These are phyloP conservation scores for Grantiella picta DNA, from an alignment of 2,113 vertebrate genomes.

Conservation along the genomic window DNA sequence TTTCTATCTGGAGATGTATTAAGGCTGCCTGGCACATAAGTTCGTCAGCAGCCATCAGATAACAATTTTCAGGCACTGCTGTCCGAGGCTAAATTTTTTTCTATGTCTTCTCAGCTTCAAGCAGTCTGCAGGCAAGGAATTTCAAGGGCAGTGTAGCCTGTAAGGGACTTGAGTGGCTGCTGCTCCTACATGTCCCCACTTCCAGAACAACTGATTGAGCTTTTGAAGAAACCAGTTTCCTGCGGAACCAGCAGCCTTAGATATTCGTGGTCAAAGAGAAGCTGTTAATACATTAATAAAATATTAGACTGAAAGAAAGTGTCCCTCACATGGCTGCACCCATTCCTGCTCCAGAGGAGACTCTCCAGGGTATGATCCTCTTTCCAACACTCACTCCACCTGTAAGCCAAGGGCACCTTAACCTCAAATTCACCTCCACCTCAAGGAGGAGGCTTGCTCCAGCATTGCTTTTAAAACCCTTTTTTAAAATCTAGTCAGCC, in stretches of 20 bases:
- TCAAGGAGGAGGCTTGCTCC: background rate
- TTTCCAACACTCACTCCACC: background rate
- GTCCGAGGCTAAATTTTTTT: background rate
- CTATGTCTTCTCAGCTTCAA: background rate
- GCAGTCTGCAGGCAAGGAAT: background rate
- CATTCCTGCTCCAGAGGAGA: background rate
- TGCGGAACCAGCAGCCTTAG: background rate
- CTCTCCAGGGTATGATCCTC: background rate
- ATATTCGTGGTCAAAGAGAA: background rate
- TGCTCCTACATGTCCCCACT: background rate
- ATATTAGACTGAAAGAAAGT: background rate
- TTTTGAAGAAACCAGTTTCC: background rate
- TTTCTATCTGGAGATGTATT: background rate
- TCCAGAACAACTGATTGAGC: background rate
- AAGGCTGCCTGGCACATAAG: background rate
- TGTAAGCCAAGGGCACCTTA: background rate
- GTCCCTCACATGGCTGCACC: background rate
- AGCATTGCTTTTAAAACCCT: background rate
- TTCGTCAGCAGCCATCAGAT: background rate
- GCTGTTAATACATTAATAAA: background rate
- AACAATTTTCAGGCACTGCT: background rate
- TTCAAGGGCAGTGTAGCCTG: background rate
- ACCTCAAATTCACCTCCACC: background rate
- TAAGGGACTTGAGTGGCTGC: background rate
- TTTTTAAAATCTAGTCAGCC: background rate